phyloP scores from a whole-genome alignment of 2,113 vertebrate genomes.

The human (Homo sapiens) region DNA sequence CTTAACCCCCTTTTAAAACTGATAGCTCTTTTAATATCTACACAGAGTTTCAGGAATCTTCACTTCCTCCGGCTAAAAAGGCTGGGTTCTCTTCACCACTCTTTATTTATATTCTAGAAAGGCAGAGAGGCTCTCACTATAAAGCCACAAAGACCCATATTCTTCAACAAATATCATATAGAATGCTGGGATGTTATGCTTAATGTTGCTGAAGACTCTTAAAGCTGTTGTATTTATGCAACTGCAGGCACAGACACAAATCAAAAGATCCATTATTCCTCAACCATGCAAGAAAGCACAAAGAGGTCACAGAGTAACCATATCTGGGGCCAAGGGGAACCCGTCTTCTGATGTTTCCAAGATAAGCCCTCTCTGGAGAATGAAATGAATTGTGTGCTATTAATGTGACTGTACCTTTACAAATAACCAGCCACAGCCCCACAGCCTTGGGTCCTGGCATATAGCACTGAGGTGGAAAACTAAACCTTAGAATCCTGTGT shows the following conservation, averaged over 20 bases:
- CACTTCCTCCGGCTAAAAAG: background rate
- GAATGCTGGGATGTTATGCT: background rate
- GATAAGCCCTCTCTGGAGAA: background rate
- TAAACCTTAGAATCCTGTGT: background rate
- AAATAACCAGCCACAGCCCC: background rate
- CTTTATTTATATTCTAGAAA: background rate
- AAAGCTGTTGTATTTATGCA: background rate
- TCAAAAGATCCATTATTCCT: background rate
- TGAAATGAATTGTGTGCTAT: background rate
- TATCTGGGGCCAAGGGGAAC: background rate
- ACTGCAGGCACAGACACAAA: background rate
- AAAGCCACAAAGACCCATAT: background rate
- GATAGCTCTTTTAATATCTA: background rate
- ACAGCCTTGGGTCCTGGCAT: background rate
- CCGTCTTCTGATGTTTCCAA: background rate
- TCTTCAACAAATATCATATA: background rate
- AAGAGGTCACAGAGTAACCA: background rate
- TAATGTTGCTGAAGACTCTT: background rate
- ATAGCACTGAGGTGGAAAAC: background rate
- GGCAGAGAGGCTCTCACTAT: background rate
- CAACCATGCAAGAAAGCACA: background rate
- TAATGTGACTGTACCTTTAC: background rate
- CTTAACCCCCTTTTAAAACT: background rate
- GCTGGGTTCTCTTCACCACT: background rate
- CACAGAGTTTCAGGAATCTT: background rate